Base-by-base conservation (phyloP, 2,113 vertebrate genomes). In the Prunella fulvescens region DNA sequence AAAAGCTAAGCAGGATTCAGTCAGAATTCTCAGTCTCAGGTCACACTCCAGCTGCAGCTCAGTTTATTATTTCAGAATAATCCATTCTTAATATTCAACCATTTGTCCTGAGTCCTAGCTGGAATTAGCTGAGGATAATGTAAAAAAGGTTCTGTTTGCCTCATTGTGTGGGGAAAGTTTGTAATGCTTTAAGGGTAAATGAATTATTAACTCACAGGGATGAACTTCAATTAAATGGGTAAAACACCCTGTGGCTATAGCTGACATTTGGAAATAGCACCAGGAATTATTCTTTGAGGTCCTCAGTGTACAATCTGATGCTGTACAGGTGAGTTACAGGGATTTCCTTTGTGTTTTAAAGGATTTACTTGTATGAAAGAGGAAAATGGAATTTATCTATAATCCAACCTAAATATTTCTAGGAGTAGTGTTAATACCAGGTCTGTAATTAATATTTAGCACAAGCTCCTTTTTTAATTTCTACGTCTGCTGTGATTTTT, bases 171-270 rank as follows among this genome's bases (percentile, higher is more conserved):
- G 33, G 48, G 56, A 25, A 48, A 42, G 40, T 74, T 53, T 71
- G 53, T 47, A 13, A 61, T 39, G 44, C 51, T 78, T 54, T 10
- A 40, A 66, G 48, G 64, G 69, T 39, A 54, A 86, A 88, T 77
- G 14, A 94, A 93, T 93, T 58, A 92, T 96, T 92, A 90, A 92
- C 91, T 48, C n/a, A 9, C 26, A 62, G 45, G 57, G 44, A 74
- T 53, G 40, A 39, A 45, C 24, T 81, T 15, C 3, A 90, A 10
- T 44, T 19, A 19, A 85, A 17, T 25, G 12, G 70, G 37, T 47
- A 25, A 56, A 88, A 71, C 74, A 37, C 47, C 86, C 88, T 13
- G 47, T 81, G 94, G 91, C 92, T 83, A 2, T 6, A 39, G 88
- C 67, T 88, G 86, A 15, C 71, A 70, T 94, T 93, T 91, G n/a